Base-by-base conservation (phyloP, 1,140 invertebrate species). In the Hypothenemus hampei region DNA sequence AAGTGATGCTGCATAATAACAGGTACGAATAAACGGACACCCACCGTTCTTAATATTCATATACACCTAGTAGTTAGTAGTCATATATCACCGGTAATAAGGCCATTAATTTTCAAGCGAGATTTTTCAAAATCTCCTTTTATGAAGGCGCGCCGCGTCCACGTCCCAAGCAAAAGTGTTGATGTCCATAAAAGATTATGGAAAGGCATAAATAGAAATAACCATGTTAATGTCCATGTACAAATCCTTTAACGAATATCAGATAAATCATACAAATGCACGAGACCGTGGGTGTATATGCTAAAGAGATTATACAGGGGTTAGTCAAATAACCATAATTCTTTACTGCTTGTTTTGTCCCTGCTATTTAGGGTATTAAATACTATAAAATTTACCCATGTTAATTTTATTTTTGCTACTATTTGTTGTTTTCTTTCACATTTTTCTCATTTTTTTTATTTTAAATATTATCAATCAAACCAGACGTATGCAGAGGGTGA, bases 131-230 rank as follows among this genome's bases (percentile, higher is more conserved):
- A 18, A 31, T 3, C 24, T 24, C 13, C 18, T n/a, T n/a, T n/a
- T 26, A 20, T 13, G 40, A 41, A 41, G 36, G 48, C 36, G 36
- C 29, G 48, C 37, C 48, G n/a, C n/a, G 37, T 49, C 33, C 15
- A 10, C 24, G 13, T 51, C 36, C 29, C 8, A 15, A 41, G 26
- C 24, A 16, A n/a, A 31, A 51, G 48, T 51, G 48, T 51, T 51
- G 48, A 51, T 51, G 48, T 41, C 48, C 36, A 40, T 51, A 41
- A 41, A 51, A 51, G 48, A 51, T 51, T 53, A 53, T 53, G 50
- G 29, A 53, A 43, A 35, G 40, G 50, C 50, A 45, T 53, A 44
- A 41, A 53, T 53, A 53, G 37, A 51, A 41, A 41, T 53, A 44
- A 53, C 26, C 24, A 53, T 53, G 50, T 53, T 44, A 53, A 45